Evolutionary conservation across 1,140 invertebrate genomes (phyloP), one percentile per base, ranked within the genome.

Genomic region (Papilio aristodemus): DNA sequence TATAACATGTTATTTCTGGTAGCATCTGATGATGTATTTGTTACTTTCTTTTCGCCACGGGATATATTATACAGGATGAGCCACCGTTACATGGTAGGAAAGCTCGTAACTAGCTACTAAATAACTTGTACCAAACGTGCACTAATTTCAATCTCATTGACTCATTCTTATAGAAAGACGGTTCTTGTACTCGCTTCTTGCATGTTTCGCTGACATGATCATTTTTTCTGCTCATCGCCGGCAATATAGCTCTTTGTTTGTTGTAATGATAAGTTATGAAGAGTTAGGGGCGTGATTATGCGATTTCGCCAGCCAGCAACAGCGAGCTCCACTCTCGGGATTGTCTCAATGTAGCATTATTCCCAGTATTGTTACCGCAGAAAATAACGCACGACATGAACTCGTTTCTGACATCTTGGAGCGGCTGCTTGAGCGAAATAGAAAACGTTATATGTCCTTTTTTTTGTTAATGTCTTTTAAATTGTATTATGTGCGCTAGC

Each of bases 331-430:
- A 32, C 63, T 66, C 63, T 66, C n/a, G 25, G 43, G 63, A 66
- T 66, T 66, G 39, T 66, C 63, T 66, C 41, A 46, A 50, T 66
- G 63, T 64, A 64, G 41, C 9, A 59, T 50, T 62, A 62, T 66
- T 66, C 63, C 43, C 63, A 66, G 63, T 66, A 66, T 66, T 66
- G 63, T 66, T 66, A 25, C 22, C 46, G 25, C 39, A 64, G 39
- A 50, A 66, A 66, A 66, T 50, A 66, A 50, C 25, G 22, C 43
- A 66, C 63, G 63, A 66, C 63, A 46, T 66, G 63, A 66, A 50
- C 63, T 66, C 63, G 63, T 66, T 66, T 66, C 63, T 66, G 63
- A 66, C 63, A 66, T 66, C 63, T 66, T 25, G 11, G 19, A 43
- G n/a, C n/a, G 63, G 25, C 4, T 66, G 63, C 41, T 39, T 50